Conservation (phyloP, 92 coral and sea anemone species). For the Zoanthus sansibaricus region DNA sequence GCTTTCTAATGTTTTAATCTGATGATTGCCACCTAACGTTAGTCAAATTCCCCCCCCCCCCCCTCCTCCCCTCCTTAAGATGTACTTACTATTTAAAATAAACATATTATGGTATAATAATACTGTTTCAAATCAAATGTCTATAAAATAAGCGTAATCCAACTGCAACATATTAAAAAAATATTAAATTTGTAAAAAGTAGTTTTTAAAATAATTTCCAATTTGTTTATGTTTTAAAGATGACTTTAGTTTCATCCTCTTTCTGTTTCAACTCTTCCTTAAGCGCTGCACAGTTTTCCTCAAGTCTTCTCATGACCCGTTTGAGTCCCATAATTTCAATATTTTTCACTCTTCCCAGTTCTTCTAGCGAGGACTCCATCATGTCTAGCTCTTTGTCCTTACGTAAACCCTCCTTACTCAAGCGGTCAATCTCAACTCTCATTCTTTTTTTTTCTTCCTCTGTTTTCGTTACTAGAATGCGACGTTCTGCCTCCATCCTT, state of each 20-base stretch:
- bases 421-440: slow-evolving; percentile 5
- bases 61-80: no score
- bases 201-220: background rate
- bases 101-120: no score
- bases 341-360: slow-evolving; percentile 18
- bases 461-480: background rate
- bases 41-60: no score
- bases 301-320: slow-evolving; percentile 12
- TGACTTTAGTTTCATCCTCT: background rate
- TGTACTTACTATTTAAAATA: no score
- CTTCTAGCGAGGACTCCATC: slow-evolving; percentile 25
- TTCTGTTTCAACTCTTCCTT: background rate
- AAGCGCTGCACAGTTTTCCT: slow-evolving; percentile 3
- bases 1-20: no score
- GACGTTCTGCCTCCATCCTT: background rate
- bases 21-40: no score
- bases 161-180: no score
- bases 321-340: slow-evolving; percentile 1
- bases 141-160: no score
- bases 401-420: background rate
- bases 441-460: slow-evolving; percentile 10
- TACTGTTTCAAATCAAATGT: no score
- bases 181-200: background rate
- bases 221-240: background rate
- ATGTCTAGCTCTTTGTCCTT: slow-evolving; percentile 13